phyloP scores from a whole-genome alignment of 2,888 invertebrate species.

The Phasia obesa region DNA sequence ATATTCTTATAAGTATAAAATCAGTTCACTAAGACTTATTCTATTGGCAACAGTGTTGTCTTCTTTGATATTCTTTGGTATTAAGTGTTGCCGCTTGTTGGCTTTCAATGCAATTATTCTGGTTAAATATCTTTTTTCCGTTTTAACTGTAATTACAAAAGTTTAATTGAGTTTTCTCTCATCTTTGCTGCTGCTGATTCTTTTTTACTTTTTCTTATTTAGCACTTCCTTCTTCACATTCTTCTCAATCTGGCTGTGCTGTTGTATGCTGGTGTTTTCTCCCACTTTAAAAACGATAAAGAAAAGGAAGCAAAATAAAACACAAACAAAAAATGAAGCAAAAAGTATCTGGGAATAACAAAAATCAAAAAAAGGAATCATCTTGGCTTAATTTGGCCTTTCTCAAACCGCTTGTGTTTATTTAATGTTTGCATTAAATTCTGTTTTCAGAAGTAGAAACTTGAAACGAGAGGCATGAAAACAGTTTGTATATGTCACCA shows the following conservation, averaged over 20 bases:
- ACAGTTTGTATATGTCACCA: conserved; percentile 72
- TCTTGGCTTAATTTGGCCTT: conserved; percentile 58
- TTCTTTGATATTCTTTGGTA: conserved; percentile 51
- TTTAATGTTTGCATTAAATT: conserved; percentile 65
- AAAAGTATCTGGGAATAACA: conserved; percentile 24
- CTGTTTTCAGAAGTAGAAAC: conserved; percentile 42
- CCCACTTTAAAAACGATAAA: conserved; percentile 7
- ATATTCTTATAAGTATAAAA: background rate
- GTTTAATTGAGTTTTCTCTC: conserved; percentile 82
- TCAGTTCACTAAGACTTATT: background rate
- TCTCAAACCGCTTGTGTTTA: conserved; percentile 17
- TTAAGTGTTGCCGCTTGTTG: conserved; percentile 74
- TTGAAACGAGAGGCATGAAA: conserved; percentile 65
- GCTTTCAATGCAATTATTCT: conserved; percentile 82
- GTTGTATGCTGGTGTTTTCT: conserved; percentile 36
- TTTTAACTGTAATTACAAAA: conserved; percentile 82
- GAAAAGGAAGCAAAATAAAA: background rate
- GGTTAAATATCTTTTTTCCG: conserved; percentile 82
- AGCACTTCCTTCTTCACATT: conserved; percentile 55
- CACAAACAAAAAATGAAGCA: conserved; percentile 6
- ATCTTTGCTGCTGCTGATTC: conserved; percentile 66
- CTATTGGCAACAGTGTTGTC: conserved; percentile 57
- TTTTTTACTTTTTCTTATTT: conserved; percentile 48
- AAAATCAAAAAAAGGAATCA: conserved; percentile 14
- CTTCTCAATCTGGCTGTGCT: conserved; percentile 38